Percentiles rank a stretch among this genome's conserved stretches.
These are phyloP conservation scores for Megastigmus dorsalis DNA, from an alignment of 2,888 invertebrate species.

Conservation along the genomic window DNA sequence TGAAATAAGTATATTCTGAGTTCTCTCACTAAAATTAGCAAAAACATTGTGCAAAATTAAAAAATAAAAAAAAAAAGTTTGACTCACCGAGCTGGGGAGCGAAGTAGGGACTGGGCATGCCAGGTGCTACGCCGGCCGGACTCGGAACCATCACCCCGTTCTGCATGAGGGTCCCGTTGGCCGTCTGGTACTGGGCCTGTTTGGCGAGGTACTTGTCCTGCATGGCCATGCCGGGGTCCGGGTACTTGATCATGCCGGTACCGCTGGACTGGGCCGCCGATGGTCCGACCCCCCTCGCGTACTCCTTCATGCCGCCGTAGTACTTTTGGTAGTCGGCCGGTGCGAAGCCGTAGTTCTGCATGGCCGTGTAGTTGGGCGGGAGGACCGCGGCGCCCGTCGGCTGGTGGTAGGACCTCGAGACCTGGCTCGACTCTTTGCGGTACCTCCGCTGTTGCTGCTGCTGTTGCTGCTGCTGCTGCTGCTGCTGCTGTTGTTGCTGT, in stretches of 20 bases:
- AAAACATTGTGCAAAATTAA: too few species aligned
- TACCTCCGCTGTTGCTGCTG: slow-evolving; percentile 39
- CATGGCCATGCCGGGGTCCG: slow-evolving; percentile 59
- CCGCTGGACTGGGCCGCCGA: not conserved
- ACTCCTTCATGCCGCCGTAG: slow-evolving; percentile 23
- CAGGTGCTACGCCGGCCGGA: slow-evolving; percentile 58
- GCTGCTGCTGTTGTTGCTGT: slow-evolving; percentile 27
- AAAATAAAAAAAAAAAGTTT: too few species aligned
- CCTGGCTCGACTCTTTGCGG: slow-evolving; percentile 32
- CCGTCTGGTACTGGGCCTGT: slow-evolving; percentile 50
- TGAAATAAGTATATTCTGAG: too few species aligned
- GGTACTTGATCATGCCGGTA: slow-evolving; percentile 61
- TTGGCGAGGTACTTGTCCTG: slow-evolving; percentile 61
- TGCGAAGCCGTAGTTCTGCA: slow-evolving; percentile 41
- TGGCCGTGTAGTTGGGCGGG: slow-evolving; percentile 35
- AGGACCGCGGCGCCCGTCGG: slow-evolving; percentile 22
- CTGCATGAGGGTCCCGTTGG: slow-evolving; percentile 56
- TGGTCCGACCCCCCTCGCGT: not conserved
- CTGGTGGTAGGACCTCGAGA: slow-evolving; percentile 38
- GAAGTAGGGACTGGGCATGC: slow-evolving; percentile 63
- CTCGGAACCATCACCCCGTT: slow-evolving; percentile 58
- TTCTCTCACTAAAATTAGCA: too few species aligned
- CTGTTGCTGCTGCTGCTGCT: slow-evolving; percentile 36
- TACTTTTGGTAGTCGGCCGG: slow-evolving; percentile 49
- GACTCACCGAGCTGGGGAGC: slow-evolving; percentile 59